Percentiles rank a stretch among this genome's conserved stretches.
These are phyloP conservation scores for Aythya fuligula DNA, from an alignment of 2,797 vertebrate species.

Conservation along the genomic window DNA sequence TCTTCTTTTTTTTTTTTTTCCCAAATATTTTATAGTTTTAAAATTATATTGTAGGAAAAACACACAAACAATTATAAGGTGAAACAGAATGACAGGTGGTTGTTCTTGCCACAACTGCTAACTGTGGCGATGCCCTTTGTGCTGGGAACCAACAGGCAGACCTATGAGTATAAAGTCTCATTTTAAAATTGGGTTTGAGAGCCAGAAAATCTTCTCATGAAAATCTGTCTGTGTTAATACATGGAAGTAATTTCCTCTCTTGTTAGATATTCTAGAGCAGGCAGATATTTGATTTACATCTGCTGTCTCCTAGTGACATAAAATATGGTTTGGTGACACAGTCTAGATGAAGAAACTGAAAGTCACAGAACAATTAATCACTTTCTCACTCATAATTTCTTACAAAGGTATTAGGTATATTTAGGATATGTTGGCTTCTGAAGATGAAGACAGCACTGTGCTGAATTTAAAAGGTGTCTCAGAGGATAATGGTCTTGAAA, in stretches of 20 bases:
- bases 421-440: background rate
- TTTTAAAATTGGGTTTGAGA: conserved; percentile 5
- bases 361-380: conserved; percentile 27
- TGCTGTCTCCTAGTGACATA: conserved; percentile 16
- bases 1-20: background rate
- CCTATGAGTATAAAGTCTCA: background rate
- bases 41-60: background rate
- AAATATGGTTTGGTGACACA: conserved; percentile 31
- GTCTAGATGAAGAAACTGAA: conserved; percentile 11
- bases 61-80: background rate
- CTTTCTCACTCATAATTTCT: background rate
- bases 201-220: conserved; percentile 7
- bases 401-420: background rate
- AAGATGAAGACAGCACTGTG: background rate
- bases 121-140: background rate
- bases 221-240: background rate
- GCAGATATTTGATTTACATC: conserved; percentile 16
- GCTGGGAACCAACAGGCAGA: background rate
- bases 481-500: background rate
- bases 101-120: background rate
- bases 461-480: background rate
- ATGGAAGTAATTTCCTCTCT: conserved; percentile 34
- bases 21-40: background rate
- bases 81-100: background rate
- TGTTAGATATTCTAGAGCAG: conserved; percentile 5